Conservation (phyloP, 2,888 invertebrate genomes). For the Sinopyrophorus schimmeli region DNA sequence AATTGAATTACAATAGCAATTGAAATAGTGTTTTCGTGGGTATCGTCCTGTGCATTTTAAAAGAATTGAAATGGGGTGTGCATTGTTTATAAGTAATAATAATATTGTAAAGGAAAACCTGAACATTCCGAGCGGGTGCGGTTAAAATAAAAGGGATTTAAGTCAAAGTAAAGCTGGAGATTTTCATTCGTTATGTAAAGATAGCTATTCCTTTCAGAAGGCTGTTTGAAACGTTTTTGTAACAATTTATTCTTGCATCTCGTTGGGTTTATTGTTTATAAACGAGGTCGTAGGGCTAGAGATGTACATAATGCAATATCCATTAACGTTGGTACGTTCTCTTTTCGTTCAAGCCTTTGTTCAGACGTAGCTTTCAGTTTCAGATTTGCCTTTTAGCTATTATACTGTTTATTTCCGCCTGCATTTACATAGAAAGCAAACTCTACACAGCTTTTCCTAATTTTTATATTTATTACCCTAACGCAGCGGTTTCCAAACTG, state of each 20-base stretch:
- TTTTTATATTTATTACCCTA: too few species aligned
- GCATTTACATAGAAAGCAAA: slow-evolving; percentile 22
- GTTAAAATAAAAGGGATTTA: background rate
- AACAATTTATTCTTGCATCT: slow-evolving; percentile 23
- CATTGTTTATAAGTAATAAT: too few species aligned
- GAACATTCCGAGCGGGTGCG: background rate
- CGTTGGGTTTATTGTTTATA: slow-evolving; percentile 19
- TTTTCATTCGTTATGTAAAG: background rate
- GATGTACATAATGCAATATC: slow-evolving; percentile 25
- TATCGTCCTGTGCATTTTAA: too few species aligned
- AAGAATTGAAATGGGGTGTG: too few species aligned
- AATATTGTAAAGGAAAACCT: too few species aligned
- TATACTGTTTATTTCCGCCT: slow-evolving; percentile 19
- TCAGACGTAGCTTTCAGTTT: slow-evolving; percentile 18
- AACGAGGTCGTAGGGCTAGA: slow-evolving; percentile 16
- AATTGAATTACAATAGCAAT: too few species aligned
- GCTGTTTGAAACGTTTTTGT: slow-evolving; percentile 18
- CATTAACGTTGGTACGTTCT: slow-evolving; percentile 21
- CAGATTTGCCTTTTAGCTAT: slow-evolving; percentile 26
- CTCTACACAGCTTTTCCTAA: too few species aligned
- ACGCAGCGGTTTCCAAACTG: too few species aligned
- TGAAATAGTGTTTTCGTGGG: too few species aligned
- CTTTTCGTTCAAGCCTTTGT: slow-evolving; percentile 23
- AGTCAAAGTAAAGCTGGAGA: background rate
- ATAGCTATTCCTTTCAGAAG: slow-evolving; percentile 8